Percentiles rank a stretch among this genome's conserved stretches.
These are phyloP conservation scores for Prosopocoilus inquinatus DNA, from an alignment of 2,888 invertebrate species.

Conservation along the genomic window DNA sequence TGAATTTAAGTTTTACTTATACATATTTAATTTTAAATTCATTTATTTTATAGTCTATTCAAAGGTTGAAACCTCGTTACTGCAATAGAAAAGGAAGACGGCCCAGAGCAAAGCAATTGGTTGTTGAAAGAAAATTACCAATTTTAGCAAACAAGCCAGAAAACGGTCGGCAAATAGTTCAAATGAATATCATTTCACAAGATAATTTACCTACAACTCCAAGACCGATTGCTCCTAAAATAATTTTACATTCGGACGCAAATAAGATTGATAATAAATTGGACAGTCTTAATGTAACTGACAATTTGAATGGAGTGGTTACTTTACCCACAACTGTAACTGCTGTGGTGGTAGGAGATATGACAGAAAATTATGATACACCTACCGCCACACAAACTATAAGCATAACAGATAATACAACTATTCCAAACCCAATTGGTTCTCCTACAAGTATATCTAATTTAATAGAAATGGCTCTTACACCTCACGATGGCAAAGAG, in stretches of 20 bases:
- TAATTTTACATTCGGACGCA: not conserved
- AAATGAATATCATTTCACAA: slow-evolving; percentile 49
- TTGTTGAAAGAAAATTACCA: slow-evolving; percentile 74
- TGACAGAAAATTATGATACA: too few species aligned
- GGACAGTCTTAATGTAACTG: not conserved
- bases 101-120: slow-evolving; percentile 59
- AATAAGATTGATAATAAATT: not conserved
- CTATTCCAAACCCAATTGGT: slow-evolving; percentile 31
- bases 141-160: slow-evolving; percentile 58
- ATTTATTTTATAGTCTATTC: slow-evolving; percentile 36
- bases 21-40: not conserved
- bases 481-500: slow-evolving; percentile 16
- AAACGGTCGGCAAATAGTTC: slow-evolving; percentile 52
- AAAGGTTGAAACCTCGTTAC: slow-evolving; percentile 46
- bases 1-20: too few species aligned
- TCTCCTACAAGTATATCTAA: slow-evolving; percentile 40
- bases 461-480: slow-evolving; percentile 35
- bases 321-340: not conserved
- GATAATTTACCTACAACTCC: slow-evolving; percentile 24
- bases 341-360: not conserved
- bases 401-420: slow-evolving; percentile 31
- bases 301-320: not conserved
- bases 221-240: slow-evolving; percentile 26
- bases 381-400: slow-evolving; percentile 6
- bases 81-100: slow-evolving; percentile 49